Evolutionary conservation across 2,113 vertebrate genomes (phyloP), one percentile per base, ranked within the genome.

Genomic region (Falcunculus frontatus): DNA sequence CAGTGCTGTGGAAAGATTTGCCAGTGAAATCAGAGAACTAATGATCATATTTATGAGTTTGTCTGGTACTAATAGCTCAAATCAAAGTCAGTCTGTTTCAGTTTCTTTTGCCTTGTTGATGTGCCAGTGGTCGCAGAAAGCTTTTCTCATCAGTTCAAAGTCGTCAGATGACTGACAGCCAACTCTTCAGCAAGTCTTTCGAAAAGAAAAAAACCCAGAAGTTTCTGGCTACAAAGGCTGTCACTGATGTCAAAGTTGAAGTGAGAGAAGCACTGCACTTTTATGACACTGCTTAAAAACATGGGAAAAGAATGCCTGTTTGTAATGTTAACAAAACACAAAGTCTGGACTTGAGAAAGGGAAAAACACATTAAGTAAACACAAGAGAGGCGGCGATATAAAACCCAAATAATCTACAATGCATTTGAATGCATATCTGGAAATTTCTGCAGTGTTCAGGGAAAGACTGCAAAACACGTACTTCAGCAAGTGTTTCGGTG

Each of bases 1-100:
- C 95, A 92, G 49, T 17, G 59, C 70, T 80, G 33, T 62, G n/a
- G 67, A 72, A 88, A 85, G 77, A 95, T 89, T 59, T 95, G 73
- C 75, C 95, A 96, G 85, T 67, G 59, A 87, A 94, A 84, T 42
- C n/a, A 89, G 84, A 97, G 83, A 81, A 87, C 80, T 76, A 93
- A 94, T 67, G 93, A 93, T 68, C 72, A 44, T 56, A 73, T 93
- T 62, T 89, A 41, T 33, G 69, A 64, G 42, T 56, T 89, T 91
- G 53, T 87, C 84, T 86, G 74, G 78, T 94, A 74, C 64, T 37
- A 91, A 70, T 32, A 68, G 60, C 73, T 96, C 84, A 63, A 95
- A 86, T 83, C 91, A 87, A 94, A 93, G 63, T 32, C 73, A 60
- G 63, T 47, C 21, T 79, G 89, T 72, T 95, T 95, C 88, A 90